Conservation (phyloP, 2,113 vertebrate species). For the Serilophus lunatus region DNA sequence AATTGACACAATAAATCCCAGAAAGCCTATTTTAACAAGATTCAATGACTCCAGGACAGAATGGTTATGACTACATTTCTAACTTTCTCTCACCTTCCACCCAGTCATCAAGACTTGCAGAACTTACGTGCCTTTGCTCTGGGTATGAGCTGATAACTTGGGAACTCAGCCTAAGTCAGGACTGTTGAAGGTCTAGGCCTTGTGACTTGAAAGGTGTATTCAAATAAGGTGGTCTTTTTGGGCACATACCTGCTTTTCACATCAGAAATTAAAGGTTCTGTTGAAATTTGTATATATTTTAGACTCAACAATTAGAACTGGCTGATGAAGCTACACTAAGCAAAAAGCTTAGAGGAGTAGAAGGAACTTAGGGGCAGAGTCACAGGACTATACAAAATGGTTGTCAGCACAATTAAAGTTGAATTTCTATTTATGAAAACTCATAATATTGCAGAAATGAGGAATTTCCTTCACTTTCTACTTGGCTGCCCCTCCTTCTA, state of each 20-base stretch:
- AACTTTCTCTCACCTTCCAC: background rate
- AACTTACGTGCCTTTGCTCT: background rate
- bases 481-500: background rate
- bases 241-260: background rate
- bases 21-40: conserved; percentile 7
- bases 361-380: background rate
- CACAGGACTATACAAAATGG: background rate
- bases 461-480: background rate
- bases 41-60: background rate
- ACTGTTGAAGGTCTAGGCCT: background rate
- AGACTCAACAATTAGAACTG: background rate
- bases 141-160: background rate
- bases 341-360: background rate
- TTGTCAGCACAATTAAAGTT: background rate
- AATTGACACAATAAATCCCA: background rate
- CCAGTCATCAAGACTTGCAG: background rate
- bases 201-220: background rate
- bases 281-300: background rate
- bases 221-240: background rate
- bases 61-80: background rate
- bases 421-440: background rate
- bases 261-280: background rate
- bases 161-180: background rate
- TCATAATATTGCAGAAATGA: background rate
- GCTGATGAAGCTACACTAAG: background rate